Conservation (phyloP, 2,888 invertebrate genomes). For the Glomeris marginata region DNA sequence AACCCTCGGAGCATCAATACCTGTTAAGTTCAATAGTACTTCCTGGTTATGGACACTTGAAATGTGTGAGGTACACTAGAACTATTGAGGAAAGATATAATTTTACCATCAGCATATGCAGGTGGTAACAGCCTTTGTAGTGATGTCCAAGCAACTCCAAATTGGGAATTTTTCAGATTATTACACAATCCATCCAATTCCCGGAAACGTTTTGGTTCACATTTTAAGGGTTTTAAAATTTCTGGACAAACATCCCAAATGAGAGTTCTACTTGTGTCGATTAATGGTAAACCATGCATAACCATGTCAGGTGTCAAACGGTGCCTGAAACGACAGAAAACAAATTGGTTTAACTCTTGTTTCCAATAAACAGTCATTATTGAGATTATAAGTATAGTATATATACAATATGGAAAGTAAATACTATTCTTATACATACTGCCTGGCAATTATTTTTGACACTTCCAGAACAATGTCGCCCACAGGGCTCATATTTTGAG, state of each 20-base stretch:
- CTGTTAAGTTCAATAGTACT: constrained; percentile 2
- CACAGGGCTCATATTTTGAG: constrained; percentile 17
- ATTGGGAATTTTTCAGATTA: constrained; percentile 31
- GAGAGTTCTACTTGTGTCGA: constrained; percentile 29
- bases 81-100: background rate
- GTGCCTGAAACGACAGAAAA: constrained; percentile 21
- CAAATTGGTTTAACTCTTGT: background rate
- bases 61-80: too few species aligned
- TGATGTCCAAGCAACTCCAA: constrained; percentile 28
- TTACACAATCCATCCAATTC: constrained; percentile 31
- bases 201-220: constrained; percentile 26
- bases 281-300: constrained; percentile 26
- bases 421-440: constrained; percentile 16
- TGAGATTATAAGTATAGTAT: background rate
- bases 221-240: constrained; percentile 24
- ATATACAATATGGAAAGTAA: background rate
- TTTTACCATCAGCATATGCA: constrained; percentile 21
- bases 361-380: background rate
- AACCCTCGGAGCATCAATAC: constrained; percentile 49
- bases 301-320: constrained; percentile 27
- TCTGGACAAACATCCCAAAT: constrained; percentile 29
- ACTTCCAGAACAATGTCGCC: constrained; percentile 20
- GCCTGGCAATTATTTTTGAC: constrained; percentile 18
- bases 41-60: too few species aligned
- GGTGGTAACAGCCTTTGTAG: constrained; percentile 22